Base-by-base conservation (phyloP, 1,140 invertebrate species). In the Harlomillsia oculata region DNA sequence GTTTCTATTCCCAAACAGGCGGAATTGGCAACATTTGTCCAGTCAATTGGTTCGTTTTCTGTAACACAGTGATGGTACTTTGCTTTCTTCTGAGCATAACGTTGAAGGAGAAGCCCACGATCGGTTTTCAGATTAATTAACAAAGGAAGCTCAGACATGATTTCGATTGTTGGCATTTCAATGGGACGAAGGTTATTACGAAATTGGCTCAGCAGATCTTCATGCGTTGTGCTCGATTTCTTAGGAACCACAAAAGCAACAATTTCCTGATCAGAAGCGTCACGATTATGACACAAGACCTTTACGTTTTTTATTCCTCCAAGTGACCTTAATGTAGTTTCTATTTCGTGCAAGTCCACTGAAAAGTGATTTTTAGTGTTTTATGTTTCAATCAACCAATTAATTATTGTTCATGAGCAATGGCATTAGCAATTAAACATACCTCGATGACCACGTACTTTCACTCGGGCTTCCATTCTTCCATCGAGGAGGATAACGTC, bases 71-170 rank as follows among this genome's bases (percentile, higher is more conserved):
- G n/a, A n/a, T n/a, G n/a, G n/a, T n/a, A n/a, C n/a, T n/a, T n/a
- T n/a, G n/a, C n/a, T n/a, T n/a, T n/a, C n/a, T n/a, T n/a, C n/a
- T n/a, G n/a, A n/a, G n/a, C n/a, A n/a, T n/a, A n/a, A n/a, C n/a
- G n/a, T n/a, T n/a, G n/a, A n/a, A n/a, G n/a, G n/a, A n/a, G n/a
- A n/a, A n/a, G n/a, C n/a, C n/a, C n/a, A 52, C 87, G 75, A 70
- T 92, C 87, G 11, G 83, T 81, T 75, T 91, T 92, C 5, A 87
- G 87, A 70, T 90, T 92, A 0, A 85, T 82, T 9, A 90, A 70
- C 3, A 87, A 71, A 0, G 87, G 88, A 55, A 91, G 79, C 5
- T 69, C 76, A 9, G 86, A 80, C 4, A 89, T 69, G 1, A 85
- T 26, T 25, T 26, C 16, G 9, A 59, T 21, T 21, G 52, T 26